Base-by-base conservation (phyloP, 2,797 vertebrate species). In the Masticophis lateralis region DNA sequence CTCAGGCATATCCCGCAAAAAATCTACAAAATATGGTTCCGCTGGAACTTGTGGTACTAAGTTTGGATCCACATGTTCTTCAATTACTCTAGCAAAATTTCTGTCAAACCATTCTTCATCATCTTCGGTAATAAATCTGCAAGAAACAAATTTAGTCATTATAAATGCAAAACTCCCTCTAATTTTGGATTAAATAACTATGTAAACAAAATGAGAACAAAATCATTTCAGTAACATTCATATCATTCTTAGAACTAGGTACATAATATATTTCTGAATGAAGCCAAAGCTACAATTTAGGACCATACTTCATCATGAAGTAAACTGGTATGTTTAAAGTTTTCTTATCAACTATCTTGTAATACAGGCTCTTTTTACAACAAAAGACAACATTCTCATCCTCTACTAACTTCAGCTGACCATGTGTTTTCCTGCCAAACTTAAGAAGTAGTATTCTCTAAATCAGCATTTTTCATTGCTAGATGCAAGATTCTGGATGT, bases 11-110 rank as follows among this genome's bases (percentile, higher is more conserved):
- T 98, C 98, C 79, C 95, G 94, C 60, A 98, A 97, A 96, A 98
- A 98, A 93, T 98, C 98, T 88, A 97, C 98, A 92, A 98, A 98
- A 94, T 98, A 98, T 0, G 97, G 96, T 86, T 98, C 98, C 13
- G 66, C 1, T 13, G 94, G 32, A 51, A 98, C 89, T 69, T 14
- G 32, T 2, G 96, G 20, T 0, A 47, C 59, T 57, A 94, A 10
- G 2, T 92, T 93, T 9, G 89, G 2, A 86, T 91, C 94, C 51
- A 98, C 59, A 14, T 95, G 94, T 93, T 98, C 97, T 37, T 97
- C 96, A 92, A 98, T 3, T 47, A 96, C 97, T 88, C 86, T 97
- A 59, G 5, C 0, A 94, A 98, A 12, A 1, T 91, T 59, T 86
- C 59, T 2, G 47, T 97, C 97, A 97, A 98, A 98, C 98, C 98